Percentiles rank a stretch among this genome's conserved stretches.
Evolutionary conservation across 2,797 vertebrate species (phyloP).

Genomic region (Halcyon leucocephala): DNA sequence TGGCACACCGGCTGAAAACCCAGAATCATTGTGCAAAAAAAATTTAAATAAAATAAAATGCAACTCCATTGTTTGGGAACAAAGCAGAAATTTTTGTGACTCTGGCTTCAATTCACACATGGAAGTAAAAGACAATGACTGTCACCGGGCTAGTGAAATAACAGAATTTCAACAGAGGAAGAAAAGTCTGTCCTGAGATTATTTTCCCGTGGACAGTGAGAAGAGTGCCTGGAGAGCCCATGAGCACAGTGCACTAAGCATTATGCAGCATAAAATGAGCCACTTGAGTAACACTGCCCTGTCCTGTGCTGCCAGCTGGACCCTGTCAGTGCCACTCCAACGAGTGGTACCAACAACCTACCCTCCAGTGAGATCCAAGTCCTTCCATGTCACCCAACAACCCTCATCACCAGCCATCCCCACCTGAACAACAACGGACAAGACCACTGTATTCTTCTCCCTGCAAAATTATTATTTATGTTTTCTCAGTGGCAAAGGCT

Average conservation of each 20-base stretch:
- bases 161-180: background rate
- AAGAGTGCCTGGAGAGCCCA: background rate
- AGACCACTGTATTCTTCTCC: background rate
- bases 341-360: background rate
- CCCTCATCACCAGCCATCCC: background rate
- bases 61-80: slow-evolving; percentile 16
- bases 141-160: background rate
- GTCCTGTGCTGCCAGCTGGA: background rate
- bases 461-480: slow-evolving; percentile 44
- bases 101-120: background rate
- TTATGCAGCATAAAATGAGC: background rate
- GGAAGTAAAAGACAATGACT: slow-evolving; percentile 39
- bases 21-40: accelerated
- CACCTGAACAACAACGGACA: background rate
- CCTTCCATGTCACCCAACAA: background rate
- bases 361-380: background rate
- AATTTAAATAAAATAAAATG: too few species aligned
- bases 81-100: slow-evolving; percentile 9
- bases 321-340: background rate
- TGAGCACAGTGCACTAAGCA: background rate
- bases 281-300: background rate
- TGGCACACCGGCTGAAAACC: background rate
- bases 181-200: background rate
- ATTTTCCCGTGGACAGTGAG: background rate
- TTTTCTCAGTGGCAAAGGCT: background rate